Conservation (phyloP, 2,113 vertebrate genomes). For the Corythornis vintsioides region DNA sequence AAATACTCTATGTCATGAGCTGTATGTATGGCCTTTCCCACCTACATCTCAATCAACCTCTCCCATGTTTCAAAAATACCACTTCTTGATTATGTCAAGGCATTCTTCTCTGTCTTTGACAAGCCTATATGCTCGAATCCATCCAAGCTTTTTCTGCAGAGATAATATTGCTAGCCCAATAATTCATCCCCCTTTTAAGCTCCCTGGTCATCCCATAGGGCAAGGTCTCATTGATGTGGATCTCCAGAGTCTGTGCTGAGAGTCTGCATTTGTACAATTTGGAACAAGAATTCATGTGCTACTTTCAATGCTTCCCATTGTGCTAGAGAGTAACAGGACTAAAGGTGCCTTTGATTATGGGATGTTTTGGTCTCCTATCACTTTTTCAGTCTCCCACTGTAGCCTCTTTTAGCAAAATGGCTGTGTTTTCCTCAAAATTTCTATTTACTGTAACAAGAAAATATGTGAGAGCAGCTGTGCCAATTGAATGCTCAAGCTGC, state of each 20-base stretch:
- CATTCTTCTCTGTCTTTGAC: background rate
- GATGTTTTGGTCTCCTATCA: background rate
- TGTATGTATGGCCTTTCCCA: background rate
- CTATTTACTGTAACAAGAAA: background rate
- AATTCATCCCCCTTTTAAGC: background rate
- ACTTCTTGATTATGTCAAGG: background rate
- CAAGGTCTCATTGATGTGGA: background rate
- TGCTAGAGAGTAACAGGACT: background rate
- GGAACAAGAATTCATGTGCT: background rate
- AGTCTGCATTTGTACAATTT: background rate
- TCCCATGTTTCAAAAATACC: background rate
- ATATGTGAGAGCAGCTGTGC: background rate
- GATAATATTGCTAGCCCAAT: background rate
- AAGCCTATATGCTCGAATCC: background rate
- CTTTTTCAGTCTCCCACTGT: background rate
- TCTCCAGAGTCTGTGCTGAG: background rate
- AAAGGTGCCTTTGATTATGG: background rate
- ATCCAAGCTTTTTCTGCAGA: background rate
- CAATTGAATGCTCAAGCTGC: background rate
- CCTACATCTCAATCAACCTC: background rate
- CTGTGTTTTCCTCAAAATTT: background rate
- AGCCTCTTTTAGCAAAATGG: background rate
- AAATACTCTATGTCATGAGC: background rate
- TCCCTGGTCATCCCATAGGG: background rate
- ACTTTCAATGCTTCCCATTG: fast-evolving